Evolutionary conservation across 2,888 invertebrate species (phyloP).

Genomic region (Tenthredo amoena): DNA sequence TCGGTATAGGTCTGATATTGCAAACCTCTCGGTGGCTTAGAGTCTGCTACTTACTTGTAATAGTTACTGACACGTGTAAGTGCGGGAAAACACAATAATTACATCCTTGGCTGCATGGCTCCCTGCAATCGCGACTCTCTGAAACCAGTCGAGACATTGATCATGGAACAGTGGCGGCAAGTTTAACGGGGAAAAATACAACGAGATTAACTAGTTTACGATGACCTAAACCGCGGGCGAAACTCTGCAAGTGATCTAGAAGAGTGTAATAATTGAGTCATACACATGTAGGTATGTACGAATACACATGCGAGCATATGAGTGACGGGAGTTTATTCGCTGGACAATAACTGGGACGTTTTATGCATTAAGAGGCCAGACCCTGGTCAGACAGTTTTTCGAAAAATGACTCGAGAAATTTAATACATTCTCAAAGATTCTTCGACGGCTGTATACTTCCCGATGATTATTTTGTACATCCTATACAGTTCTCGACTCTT

Average conservation of each 20-base stretch:
- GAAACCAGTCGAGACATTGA: background rate
- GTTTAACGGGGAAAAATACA: background rate
- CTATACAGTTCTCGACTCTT: background rate
- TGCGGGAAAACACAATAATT: background rate
- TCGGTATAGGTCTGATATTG: background rate
- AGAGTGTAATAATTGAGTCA: slow-evolving; percentile 2
- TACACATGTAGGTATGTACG: background rate
- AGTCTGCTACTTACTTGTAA: background rate
- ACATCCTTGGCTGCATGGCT: background rate
- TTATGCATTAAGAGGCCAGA: background rate
- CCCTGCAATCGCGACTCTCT: background rate
- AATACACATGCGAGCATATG: background rate
- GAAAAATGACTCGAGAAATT: background rate
- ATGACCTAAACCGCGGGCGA: background rate
- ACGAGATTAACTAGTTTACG: background rate
- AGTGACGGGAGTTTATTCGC: background rate
- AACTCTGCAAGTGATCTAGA: background rate
- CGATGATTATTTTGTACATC: background rate
- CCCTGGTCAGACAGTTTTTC: background rate
- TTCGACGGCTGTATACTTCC: background rate
- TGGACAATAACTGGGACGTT: background rate
- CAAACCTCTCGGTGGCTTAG: background rate
- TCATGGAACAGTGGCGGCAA: background rate
- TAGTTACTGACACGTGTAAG: background rate
- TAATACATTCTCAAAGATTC: background rate